phyloP scores from a whole-genome alignment of 2,113 vertebrate genomes.

The Tupaia chinensis region DNA sequence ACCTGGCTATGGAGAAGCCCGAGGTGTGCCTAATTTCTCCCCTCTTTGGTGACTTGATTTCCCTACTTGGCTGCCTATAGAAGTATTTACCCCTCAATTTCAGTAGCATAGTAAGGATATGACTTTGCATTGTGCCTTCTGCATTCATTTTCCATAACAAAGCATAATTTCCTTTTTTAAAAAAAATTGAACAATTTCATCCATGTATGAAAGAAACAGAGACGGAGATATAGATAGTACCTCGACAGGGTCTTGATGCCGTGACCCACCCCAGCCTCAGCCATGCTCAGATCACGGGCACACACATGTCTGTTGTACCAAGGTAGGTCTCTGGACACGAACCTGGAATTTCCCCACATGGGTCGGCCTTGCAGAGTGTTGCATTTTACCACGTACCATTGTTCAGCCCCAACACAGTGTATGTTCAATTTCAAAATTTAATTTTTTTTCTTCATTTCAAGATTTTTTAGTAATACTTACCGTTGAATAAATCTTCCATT shows the following conservation, averaged over 20 bases:
- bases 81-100: not conserved
- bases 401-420: not conserved
- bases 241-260: no score
- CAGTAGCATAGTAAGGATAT: not conserved
- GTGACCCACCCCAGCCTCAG: no score
- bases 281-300: no score
- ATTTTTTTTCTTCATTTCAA: not conserved
- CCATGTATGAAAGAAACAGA: no score
- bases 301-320: no score
- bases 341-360: no score
- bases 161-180: no score
- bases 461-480: not conserved
- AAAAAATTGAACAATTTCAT: no score
- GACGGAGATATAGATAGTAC: no score
- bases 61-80: not conserved
- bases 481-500: not conserved
- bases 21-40: not conserved
- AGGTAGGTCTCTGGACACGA: no score
- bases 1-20: not conserved
- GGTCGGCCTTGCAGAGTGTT: no score
- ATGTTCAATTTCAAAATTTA: not conserved
- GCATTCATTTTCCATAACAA: not conserved
- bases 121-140: not conserved
- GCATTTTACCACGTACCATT: no score
- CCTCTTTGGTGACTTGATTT: not conserved